Conservation (phyloP, 2,888 invertebrate species). For the Agrotis puta region DNA sequence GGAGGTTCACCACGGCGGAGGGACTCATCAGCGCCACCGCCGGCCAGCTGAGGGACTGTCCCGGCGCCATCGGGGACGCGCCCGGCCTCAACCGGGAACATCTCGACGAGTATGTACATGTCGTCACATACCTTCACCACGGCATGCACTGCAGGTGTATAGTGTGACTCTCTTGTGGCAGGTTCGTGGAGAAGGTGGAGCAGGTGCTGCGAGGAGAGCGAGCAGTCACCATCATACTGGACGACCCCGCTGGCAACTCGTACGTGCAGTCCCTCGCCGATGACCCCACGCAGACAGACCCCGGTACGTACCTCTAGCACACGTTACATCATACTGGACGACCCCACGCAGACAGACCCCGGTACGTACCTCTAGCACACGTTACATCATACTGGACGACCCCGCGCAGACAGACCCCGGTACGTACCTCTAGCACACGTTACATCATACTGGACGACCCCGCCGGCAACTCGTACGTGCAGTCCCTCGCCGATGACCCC, state of each 20-base stretch:
- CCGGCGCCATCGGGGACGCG: conserved; percentile 93
- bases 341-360: no score
- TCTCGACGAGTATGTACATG: conserved; percentile 84
- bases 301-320: conserved; percentile 75
- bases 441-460: no score
- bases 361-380: no score
- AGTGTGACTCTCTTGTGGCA: conserved; percentile 55
- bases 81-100: conserved; percentile 81
- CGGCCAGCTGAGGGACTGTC: conserved; percentile 93
- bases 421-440: no score
- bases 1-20: conserved; percentile 86
- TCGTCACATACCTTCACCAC: no score
- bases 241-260: conserved; percentile 99
- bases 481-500: no score
- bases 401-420: no score
- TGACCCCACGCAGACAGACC: conserved; percentile 90
- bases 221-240: conserved; percentile 94
- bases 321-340: no score
- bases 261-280: conserved; percentile 97
- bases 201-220: conserved; percentile 92
- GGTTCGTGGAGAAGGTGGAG: conserved; percentile 93
- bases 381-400: no score
- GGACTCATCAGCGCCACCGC: conserved; percentile 92
- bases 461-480: no score
- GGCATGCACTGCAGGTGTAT: no score